Conservation (phyloP, 2,113 vertebrate genomes). For the Haplochromis burtoni region DNA sequence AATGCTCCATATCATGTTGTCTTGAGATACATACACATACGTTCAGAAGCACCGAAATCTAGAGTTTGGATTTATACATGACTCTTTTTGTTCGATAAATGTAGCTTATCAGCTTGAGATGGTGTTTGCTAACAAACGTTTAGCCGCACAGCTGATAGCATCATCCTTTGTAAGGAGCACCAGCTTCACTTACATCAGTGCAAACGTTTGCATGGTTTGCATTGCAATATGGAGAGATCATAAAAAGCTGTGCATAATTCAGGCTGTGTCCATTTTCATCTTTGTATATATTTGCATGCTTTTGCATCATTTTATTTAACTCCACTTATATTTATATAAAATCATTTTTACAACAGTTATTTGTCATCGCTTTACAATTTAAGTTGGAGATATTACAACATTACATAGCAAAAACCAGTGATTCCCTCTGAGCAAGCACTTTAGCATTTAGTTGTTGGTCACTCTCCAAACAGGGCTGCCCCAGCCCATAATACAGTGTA, state of each 20-base stretch:
- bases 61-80: neutral
- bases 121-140: neutral
- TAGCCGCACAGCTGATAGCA: neutral
- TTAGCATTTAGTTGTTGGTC: conserved; percentile 53
- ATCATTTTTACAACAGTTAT: neutral
- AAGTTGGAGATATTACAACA: neutral
- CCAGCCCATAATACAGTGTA: conserved; percentile 47
- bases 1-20: neutral
- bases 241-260: neutral
- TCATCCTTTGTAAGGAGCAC: neutral
- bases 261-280: neutral
- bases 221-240: neutral
- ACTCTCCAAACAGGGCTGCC: conserved; percentile 44
- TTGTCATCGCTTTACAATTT: neutral
- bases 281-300: neutral
- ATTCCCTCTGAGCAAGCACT: neutral
- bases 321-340: neutral
- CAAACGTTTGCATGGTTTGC: neutral
- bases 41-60: neutral
- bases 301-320: neutral
- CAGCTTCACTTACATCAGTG: neutral
- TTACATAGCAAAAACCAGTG: neutral
- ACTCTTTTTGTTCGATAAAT: neutral
- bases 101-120: neutral
- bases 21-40: neutral